These are phyloP conservation scores for Rotaria macrura DNA, from an alignment of 2,888 invertebrate species.

Conservation along the genomic window DNA sequence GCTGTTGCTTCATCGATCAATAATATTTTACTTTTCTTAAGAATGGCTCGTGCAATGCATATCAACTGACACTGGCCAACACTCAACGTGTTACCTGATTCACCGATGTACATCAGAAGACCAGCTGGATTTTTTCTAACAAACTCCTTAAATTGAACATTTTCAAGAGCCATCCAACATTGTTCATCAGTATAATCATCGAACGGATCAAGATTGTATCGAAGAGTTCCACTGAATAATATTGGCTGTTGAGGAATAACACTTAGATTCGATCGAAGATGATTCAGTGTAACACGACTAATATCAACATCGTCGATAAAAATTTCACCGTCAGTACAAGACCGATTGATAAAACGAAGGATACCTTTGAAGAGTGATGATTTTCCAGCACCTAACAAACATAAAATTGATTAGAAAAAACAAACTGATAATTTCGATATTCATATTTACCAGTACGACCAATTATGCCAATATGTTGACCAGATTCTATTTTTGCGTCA, in stretches of 20 bases:
- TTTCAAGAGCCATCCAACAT: conserved; percentile 43
- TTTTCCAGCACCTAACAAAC: conserved; percentile 48
- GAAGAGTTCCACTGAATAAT: conserved; percentile 44
- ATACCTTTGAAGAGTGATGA: conserved; percentile 64
- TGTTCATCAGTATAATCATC: conserved; percentile 40
- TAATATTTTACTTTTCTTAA: conserved; percentile 45
- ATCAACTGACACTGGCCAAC: conserved; percentile 47
- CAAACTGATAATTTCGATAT: conserved; percentile 54
- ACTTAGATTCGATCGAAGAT: conserved; percentile 68
- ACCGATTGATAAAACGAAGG: conserved; percentile 64
- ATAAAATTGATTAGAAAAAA: conserved; percentile 59
- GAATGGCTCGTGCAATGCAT: conserved; percentile 46
- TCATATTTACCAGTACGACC: conserved; percentile 68
- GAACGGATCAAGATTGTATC: conserved; percentile 47
- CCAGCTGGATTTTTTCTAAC: conserved; percentile 41
- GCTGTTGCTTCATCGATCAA: conserved; percentile 41
- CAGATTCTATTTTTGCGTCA: too few species aligned
- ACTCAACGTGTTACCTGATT: conserved; percentile 46
- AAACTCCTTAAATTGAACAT: conserved; percentile 40
- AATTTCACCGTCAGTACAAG: conserved; percentile 57
- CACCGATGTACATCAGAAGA: conserved; percentile 40
- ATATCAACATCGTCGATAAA: conserved; percentile 64
- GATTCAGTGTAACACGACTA: conserved; percentile 60
- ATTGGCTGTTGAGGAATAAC: conserved; percentile 64
- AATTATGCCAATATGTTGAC: conserved; percentile 42